A percentile compares a stretch with the other conserved stretches of the same genome.
Evolutionary conservation across 2,113 vertebrate genomes (phyloP).

Genomic region (Desmodus rotundus): DNA sequence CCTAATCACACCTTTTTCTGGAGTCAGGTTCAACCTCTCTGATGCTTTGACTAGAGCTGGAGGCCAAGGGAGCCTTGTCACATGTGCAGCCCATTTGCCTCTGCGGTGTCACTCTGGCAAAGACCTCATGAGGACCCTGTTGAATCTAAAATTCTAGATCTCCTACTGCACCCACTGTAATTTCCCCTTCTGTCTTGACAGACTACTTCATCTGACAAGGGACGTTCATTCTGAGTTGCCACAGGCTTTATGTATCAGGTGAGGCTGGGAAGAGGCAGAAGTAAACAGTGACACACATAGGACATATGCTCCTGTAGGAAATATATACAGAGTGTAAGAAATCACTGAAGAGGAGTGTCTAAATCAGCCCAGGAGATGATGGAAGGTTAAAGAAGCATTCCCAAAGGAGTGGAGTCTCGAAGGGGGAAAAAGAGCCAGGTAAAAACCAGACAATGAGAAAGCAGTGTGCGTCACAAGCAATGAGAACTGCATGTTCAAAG

Average conservation of each 20-base stretch:
- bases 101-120: constrained; percentile 24
- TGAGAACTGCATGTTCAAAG: neutral
- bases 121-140: neutral
- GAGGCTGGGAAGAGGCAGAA: neutral
- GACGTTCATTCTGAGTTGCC: neutral
- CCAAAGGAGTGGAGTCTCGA: neutral
- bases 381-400: neutral
- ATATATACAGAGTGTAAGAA: neutral
- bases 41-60: neutral
- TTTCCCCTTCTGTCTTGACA: neutral
- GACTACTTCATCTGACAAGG: neutral
- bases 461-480: neutral
- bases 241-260: neutral
- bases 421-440: neutral
- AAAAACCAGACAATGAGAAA: neutral
- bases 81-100: neutral
- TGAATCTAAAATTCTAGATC: constrained; percentile 29
- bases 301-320: neutral
- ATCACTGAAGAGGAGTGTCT: neutral
- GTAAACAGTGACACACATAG: neutral
- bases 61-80: neutral
- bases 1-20: neutral
- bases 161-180: neutral
- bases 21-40: neutral
- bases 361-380: neutral